phyloP scores from a whole-genome alignment of 1,140 invertebrate genomes.

The Protaetia brevitarsis region DNA sequence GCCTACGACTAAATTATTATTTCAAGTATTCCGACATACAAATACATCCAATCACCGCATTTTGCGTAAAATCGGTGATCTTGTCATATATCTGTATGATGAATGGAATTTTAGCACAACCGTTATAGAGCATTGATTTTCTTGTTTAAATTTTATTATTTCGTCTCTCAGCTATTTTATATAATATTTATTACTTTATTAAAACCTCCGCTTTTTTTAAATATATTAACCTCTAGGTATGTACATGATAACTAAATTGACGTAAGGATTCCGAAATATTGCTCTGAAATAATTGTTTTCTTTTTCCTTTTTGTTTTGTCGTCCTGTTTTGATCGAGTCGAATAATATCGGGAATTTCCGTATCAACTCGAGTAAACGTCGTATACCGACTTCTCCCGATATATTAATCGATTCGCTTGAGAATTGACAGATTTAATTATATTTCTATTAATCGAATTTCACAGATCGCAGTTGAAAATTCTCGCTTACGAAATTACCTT shows the following conservation, averaged over 20 bases:
- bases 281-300: slow-evolving; percentile 25
- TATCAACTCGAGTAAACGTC: no score
- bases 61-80: no score
- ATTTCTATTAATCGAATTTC: no score
- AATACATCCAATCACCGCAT: not conserved
- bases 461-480: no score
- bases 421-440: no score
- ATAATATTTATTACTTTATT: not conserved
- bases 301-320: not conserved
- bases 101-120: slow-evolving; percentile 40
- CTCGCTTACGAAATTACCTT: no score
- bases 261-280: slow-evolving; percentile 34
- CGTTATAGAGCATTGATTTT: slow-evolving; percentile 42
- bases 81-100: slow-evolving; percentile 28
- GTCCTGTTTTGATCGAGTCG: not conserved
- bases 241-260: slow-evolving; percentile 37
- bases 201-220: not conserved
- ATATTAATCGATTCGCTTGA: no score
- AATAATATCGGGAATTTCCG: no score
- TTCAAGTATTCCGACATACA: not conserved
- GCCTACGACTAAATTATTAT: slow-evolving; percentile 22
- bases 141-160: slow-evolving; percentile 24
- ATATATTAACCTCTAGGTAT: slow-evolving; percentile 7
- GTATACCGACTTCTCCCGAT: no score
- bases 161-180: not conserved